A percentile compares a stretch with the other conserved stretches of the same genome.
These are phyloP conservation scores for Anagrus nilaparvatae DNA, from an alignment of 1,140 invertebrate genomes.

Conservation along the genomic window DNA sequence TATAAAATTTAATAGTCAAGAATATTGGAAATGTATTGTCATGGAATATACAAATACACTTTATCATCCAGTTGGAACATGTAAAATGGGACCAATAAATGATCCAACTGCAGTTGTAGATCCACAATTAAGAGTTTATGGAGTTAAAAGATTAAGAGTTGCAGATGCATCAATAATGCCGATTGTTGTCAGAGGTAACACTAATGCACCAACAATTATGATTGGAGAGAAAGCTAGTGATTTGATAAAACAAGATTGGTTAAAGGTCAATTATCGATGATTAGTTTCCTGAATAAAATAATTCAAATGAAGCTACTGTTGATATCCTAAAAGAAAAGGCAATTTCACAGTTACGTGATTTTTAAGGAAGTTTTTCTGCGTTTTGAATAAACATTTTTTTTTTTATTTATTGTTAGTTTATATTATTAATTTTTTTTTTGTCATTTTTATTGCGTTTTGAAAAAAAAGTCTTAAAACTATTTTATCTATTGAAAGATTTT, in stretches of 20 bases:
- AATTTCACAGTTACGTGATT: too few relatives aligned
- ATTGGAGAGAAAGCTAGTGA: constrained; percentile 70
- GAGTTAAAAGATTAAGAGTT: constrained; percentile 59
- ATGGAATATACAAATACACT: constrained; percentile 51
- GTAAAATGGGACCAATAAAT: constrained; percentile 60
- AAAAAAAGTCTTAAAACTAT: too few relatives aligned
- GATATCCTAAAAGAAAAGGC: too few relatives aligned
- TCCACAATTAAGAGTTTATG: constrained; percentile 54
- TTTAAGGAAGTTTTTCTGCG: too few relatives aligned
- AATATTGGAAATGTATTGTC: constrained; percentile 56
- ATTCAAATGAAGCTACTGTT: not conserved
- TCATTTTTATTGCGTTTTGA: too few relatives aligned
- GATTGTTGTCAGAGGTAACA: constrained; percentile 58
- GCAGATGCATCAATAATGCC: constrained; percentile 77
- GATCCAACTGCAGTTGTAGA: constrained; percentile 58
- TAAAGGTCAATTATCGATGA: not conserved
- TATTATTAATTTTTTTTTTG: too few relatives aligned
- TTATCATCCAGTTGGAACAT: constrained; percentile 64
- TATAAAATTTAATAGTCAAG: constrained; percentile 39
- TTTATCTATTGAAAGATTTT: too few relatives aligned
- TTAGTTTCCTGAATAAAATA: not conserved
- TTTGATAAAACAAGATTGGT: constrained; percentile 30
- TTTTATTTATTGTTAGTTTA: too few relatives aligned
- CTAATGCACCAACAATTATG: constrained; percentile 67
- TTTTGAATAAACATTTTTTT: too few relatives aligned